Conservation (phyloP, 2,888 invertebrate species). For the Stenichneumon culpator region DNA sequence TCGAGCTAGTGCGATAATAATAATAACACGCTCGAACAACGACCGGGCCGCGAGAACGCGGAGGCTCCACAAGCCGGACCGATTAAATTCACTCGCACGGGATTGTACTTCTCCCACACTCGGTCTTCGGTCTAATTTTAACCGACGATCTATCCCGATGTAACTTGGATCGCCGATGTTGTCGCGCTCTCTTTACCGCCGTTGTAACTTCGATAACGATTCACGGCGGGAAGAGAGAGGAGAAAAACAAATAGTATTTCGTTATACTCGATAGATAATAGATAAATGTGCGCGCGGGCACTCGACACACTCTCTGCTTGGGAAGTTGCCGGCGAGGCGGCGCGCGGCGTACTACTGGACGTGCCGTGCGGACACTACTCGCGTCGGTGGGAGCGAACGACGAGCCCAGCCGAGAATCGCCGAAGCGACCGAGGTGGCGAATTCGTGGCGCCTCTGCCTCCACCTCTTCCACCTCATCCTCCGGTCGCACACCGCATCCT, state of each 20-base stretch:
- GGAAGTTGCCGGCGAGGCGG: constrained; percentile 81
- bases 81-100: not conserved
- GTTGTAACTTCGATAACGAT: not conserved
- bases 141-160: not conserved
- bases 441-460: constrained; percentile 79
- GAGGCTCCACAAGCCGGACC: not conserved
- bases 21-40: constrained; percentile 4
- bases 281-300: constrained; percentile 41
- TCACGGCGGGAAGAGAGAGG: not conserved
- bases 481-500: constrained; percentile 1
- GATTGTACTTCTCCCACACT: not conserved
- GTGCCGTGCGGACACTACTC: constrained; percentile 48
- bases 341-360: constrained; percentile 81
- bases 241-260: constrained; percentile 23
- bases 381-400: constrained; percentile 25
- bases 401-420: constrained; percentile 74
- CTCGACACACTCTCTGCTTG: constrained; percentile 15
- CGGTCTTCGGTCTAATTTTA: not conserved
- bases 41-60: not conserved
- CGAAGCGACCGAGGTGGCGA: constrained; percentile 75
- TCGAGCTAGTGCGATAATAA: not conserved
- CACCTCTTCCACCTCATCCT: constrained; percentile 32
- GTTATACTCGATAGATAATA: constrained; percentile 34
- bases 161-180: not conserved
- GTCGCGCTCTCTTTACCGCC: not conserved